Base-by-base conservation (phyloP, 2,888 invertebrate species). In the Holacanthella duospinosa region DNA sequence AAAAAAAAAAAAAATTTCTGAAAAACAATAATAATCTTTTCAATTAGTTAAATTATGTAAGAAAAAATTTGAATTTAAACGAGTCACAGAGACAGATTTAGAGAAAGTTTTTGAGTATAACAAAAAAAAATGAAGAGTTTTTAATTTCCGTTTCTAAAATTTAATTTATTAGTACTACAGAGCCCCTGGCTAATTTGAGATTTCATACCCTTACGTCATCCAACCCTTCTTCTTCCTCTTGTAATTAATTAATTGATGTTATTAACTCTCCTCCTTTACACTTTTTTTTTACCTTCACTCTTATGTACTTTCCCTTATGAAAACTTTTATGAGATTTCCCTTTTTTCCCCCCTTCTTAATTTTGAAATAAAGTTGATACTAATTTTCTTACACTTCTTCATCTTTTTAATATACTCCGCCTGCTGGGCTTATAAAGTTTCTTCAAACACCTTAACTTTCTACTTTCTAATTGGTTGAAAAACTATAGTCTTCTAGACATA, bases 231-330 rank as follows among this genome's bases (percentile, higher is more conserved):
- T n/a, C n/a, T n/a, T n/a, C n/a, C n/a, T 27, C 9, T 6, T n/a
- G 24, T 58, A 58, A 58, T 58, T 58, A 58, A 58, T 58, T 58
- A 58, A 58, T 58, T 58, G 58, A 58, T 36, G 58, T 16, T 58
- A 58, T 58, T 58, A 29, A 58, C 3, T 36, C 24, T 19, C 16
- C 36, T 36, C 9, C 36, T 36, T 36, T 36, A 6, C 36, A 12
- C 16, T 36, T 16, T 36, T 16, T 16, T 6, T 16, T 36, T 12
- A 6, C 36, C 16, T 36, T 36, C 36, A 36, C 36, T 36, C 36
- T 16, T 12, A 12, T 6, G 36, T 12, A 36, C 6, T 12, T 12
- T 6, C 6, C 16, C 16, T 36, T 6, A 36, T 6, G 16, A 9
- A 48, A 4, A 48, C 48, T 21, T 48, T 36, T 36, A 36, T 16